Evolutionary conservation across 2,113 vertebrate species (phyloP).

Genomic region (Prionailurus viverrinus): DNA sequence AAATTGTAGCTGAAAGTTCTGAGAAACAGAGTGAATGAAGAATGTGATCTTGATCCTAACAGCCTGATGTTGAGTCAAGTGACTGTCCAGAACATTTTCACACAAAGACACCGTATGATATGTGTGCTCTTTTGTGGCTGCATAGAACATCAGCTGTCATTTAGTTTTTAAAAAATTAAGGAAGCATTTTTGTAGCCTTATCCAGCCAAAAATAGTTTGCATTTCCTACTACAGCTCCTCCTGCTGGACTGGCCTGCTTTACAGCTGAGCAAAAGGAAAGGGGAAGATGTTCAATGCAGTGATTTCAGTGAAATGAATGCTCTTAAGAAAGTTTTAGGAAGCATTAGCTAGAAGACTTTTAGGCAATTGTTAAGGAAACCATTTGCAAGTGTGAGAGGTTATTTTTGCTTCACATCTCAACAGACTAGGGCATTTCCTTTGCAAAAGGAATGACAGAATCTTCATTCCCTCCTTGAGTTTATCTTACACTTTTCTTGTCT

Average conservation of each 20-base stretch:
- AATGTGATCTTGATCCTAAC: not conserved
- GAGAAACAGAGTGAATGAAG: slow-evolving; percentile 2
- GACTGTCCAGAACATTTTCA: not conserved
- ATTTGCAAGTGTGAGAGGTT: not conserved
- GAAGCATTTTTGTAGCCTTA: slow-evolving; percentile 5
- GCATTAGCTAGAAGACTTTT: not conserved
- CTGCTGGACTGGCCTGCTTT: not conserved
- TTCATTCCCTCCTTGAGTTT: not conserved
- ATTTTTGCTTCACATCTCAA: slow-evolving; percentile 37
- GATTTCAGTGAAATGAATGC: not conserved
- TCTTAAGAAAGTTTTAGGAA: slow-evolving; percentile 1
- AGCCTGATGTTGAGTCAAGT: slow-evolving; percentile 1
- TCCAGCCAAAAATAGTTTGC: not conserved
- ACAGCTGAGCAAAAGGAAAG: not conserved
- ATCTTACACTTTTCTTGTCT: slow-evolving; percentile 36
- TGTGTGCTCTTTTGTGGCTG: not conserved
- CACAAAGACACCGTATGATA: not conserved
- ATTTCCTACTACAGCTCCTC: slow-evolving; percentile 5
- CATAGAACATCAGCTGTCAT: not conserved
- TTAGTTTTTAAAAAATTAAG: not conserved
- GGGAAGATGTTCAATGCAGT: not conserved
- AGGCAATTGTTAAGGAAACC: not conserved
- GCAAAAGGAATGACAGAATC: slow-evolving; percentile 48
- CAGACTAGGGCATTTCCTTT: slow-evolving; percentile 37
- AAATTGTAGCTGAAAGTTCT: not conserved